Base-by-base conservation (phyloP, 2,888 invertebrate species). In the Pseudanteris insignis region DNA sequence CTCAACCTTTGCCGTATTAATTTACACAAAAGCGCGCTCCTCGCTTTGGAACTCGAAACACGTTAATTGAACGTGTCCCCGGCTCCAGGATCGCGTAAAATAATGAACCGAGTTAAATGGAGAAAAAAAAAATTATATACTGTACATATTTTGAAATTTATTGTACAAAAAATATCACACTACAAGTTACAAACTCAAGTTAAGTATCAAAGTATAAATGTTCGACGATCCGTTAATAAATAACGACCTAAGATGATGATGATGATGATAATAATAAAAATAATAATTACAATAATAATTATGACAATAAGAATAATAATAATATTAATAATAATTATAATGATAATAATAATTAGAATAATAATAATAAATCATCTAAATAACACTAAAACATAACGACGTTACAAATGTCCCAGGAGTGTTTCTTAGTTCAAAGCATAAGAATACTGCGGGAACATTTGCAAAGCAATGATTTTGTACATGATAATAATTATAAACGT, bases 341-440 rank as follows among this genome's bases (percentile, higher is more conserved):
- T 4, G 6, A 18, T 18, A 54, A 43, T 57, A 75, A 73, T 73
- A 73, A 73, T 58, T 70, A 68, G n/a, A n/a, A n/a, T 76, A n/a
- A n/a, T n/a, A n/a, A n/a, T n/a, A n/a, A n/a, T n/a, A n/a, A n/a
- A n/a, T n/a, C n/a, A n/a, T n/a, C n/a, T n/a, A n/a, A n/a, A n/a
- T n/a, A n/a, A n/a, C n/a, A n/a, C n/a, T n/a, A n/a, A n/a, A n/a
- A 71, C 70, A 69, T 70, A 72, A 60, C 54, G 69, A 75, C 76
- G 75, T 79, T 78, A 73, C 77, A 76, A 79, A 77, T 76, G 74
- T 77, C 72, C 78, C 78, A 68, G 59, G 70, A 67, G 72, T 75
- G 73, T 59, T 62, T 53, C 54, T n/a, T 55, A 7, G 34, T 25
- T 41, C 24, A 29, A 25, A 50, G 9, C 9, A 13, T 18, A 15